These are phyloP conservation scores for Oasisia sp. DNA, from an alignment of 2,888 invertebrate species.

Conservation along the genomic window DNA sequence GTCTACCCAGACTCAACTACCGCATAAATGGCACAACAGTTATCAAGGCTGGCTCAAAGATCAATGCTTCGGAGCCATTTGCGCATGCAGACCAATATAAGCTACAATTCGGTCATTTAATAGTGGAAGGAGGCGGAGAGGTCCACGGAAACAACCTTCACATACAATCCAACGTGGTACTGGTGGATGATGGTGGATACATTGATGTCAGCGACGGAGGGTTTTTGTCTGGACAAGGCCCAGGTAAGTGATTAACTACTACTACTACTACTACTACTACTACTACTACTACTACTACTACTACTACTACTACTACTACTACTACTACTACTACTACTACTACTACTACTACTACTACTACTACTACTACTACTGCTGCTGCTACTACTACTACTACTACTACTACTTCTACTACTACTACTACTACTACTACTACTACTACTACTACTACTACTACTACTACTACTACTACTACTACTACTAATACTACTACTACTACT, in stretches of 20 bases:
- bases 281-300: too few relatives aligned
- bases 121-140: conserved; percentile 52
- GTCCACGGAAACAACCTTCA: conserved; percentile 48
- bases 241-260: conserved; percentile 38
- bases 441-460: too few relatives aligned
- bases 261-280: too few relatives aligned
- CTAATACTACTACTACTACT: too few relatives aligned
- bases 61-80: conserved; percentile 49
- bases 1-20: conserved; percentile 42
- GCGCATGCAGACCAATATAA: conserved; percentile 47
- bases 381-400: too few relatives aligned
- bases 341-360: too few relatives aligned
- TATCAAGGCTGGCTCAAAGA: conserved; percentile 48
- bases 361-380: too few relatives aligned
- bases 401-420: too few relatives aligned
- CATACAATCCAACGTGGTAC: conserved; percentile 45
- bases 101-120: conserved; percentile 43
- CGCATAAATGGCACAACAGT: conserved; percentile 48
- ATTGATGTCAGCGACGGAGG: conserved; percentile 53
- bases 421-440: too few relatives aligned
- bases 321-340: too few relatives aligned
- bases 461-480: too few relatives aligned
- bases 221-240: conserved; percentile 43
- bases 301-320: too few relatives aligned
- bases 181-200: conserved; percentile 53